Conservation (phyloP, 2,113 vertebrate genomes). For the Phylloscopus trochiloides region DNA sequence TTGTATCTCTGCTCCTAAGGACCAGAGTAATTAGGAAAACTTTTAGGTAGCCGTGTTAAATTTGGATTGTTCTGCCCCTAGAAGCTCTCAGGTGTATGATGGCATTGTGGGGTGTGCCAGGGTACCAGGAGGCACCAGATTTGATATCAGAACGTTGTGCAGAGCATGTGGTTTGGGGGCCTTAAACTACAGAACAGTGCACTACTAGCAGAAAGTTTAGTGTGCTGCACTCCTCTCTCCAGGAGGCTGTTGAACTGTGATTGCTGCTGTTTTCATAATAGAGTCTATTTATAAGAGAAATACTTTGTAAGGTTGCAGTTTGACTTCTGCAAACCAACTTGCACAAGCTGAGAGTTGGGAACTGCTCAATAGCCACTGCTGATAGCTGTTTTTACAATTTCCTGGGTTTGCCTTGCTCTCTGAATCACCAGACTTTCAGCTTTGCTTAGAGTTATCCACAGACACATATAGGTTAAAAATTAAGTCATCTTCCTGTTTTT, state of each 20-base stretch:
- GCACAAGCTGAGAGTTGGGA: too few relatives aligned
- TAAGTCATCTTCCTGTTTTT: neutral
- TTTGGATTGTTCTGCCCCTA: neutral
- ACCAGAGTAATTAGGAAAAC: neutral
- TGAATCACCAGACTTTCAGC: neutral
- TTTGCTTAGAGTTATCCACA: neutral
- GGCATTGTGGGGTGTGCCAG: neutral
- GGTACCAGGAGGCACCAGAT: accelerated
- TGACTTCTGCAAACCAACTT: neutral
- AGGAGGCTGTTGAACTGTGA: neutral
- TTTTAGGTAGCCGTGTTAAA: neutral
- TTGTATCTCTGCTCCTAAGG: neutral
- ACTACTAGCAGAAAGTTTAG: neutral
- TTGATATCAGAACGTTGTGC: neutral
- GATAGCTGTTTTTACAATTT: neutral
- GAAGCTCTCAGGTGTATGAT: neutral
- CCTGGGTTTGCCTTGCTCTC: neutral
- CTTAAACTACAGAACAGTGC: accelerated
- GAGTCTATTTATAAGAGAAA: neutral
- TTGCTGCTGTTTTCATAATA: neutral
- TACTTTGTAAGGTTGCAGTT: neutral
- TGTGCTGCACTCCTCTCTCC: neutral
- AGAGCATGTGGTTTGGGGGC: neutral
- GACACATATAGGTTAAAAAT: accelerated
- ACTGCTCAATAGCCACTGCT: accelerated